These are phyloP conservation scores for Toxonevra muliebris DNA, from an alignment of 2,888 invertebrate genomes.

Conservation along the genomic window DNA sequence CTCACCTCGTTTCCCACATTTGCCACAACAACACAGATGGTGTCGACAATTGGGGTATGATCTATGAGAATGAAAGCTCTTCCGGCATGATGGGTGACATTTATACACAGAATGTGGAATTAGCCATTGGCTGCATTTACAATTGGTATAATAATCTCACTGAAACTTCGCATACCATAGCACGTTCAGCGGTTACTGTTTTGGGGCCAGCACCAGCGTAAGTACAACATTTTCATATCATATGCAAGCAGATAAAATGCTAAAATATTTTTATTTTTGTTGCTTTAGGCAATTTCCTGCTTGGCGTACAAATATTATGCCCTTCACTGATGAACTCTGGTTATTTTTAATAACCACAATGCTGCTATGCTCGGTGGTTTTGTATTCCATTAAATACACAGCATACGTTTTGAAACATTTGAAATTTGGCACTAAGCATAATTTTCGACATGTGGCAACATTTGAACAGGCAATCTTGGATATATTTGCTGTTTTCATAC, in stretches of 20 bases:
- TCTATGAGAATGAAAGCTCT: constrained; percentile 57
- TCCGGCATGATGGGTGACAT: constrained; percentile 60
- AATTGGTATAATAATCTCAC: constrained; percentile 61
- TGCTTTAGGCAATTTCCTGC: constrained; percentile 51
- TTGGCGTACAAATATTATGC: constrained; percentile 57
- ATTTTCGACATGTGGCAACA: constrained; percentile 39
- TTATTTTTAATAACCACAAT: constrained; percentile 47
- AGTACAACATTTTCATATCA: constrained; percentile 22
- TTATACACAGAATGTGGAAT: constrained; percentile 55
- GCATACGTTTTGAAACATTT: constrained; percentile 35
- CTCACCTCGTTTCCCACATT: neutral
- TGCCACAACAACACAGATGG: constrained; percentile 48
- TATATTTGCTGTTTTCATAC: constrained; percentile 59
- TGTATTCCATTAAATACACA: constrained; percentile 49
- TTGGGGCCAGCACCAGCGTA: constrained; percentile 60
- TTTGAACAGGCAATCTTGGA: constrained; percentile 50
- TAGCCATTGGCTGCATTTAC: constrained; percentile 62
- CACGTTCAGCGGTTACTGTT: constrained; percentile 59
- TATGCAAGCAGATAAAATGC: neutral
- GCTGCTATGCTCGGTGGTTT: constrained; percentile 46
- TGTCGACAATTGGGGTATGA: constrained; percentile 59
- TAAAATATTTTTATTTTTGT: neutral
- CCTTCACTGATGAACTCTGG: constrained; percentile 54
- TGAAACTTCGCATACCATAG: constrained; percentile 58
- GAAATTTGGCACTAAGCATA: neutral